A percentile compares a stretch with the other conserved stretches of the same genome.
Evolutionary conservation across 1,140 invertebrate genomes (phyloP).

Genomic region (Drosophila chauvacae): DNA sequence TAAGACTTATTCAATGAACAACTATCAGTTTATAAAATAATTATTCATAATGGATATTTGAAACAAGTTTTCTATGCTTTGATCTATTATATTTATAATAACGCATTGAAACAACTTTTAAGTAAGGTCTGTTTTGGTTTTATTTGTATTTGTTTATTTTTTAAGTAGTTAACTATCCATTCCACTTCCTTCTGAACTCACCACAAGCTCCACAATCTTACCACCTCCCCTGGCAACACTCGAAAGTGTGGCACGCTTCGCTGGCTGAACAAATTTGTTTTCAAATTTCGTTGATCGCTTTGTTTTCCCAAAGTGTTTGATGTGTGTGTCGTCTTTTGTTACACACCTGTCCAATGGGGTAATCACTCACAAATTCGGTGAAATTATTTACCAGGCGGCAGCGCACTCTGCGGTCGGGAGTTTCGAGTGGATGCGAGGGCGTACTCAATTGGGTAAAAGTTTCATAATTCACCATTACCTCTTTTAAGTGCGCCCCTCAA

Average conservation of each 20-base stretch:
- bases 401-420: conserved; percentile 1
- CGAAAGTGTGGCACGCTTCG: conserved; percentile 38
- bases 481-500: conserved; percentile 1
- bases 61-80: no score
- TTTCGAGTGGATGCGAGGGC: conserved; percentile 37
- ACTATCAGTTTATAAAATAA: no score
- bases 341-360: conserved; percentile 50
- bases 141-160: background rate
- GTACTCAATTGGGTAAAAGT: conserved; percentile 44
- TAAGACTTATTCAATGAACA: no score
- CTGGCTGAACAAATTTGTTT: conserved; percentile 60
- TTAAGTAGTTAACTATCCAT: conserved; percentile 15
- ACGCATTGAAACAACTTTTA: background rate
- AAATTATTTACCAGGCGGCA: conserved; percentile 45
- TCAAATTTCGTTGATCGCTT: conserved; percentile 54
- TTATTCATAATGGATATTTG: background rate
- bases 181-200: conserved; percentile 5
- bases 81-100: no score
- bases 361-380: conserved; percentile 61
- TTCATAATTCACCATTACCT: conserved; percentile 32
- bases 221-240: background rate
- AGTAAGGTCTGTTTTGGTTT: background rate
- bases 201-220: background rate
- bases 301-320: conserved; percentile 46
- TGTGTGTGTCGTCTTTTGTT: conserved; percentile 33